A percentile compares a stretch with the other conserved stretches of the same genome.
phyloP scores from a whole-genome alignment of 2,113 vertebrate species.

The Nannobrachium achirus region DNA sequence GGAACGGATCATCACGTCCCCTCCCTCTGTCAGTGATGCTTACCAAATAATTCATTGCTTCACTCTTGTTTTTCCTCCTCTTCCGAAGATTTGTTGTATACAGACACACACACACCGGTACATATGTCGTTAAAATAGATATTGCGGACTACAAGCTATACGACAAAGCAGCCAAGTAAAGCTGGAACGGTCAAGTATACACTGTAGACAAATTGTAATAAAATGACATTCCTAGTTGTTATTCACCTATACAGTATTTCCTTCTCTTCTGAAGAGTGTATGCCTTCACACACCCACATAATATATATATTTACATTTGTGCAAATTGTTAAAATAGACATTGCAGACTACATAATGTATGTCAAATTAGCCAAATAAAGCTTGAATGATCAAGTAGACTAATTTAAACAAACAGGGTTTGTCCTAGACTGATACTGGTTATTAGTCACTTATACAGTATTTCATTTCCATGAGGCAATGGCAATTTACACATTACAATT shows the following conservation, averaged over 20 bases:
- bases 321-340: no score
- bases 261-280: no score
- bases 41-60: slow-evolving; percentile 70
- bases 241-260: no score
- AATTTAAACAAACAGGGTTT: slow-evolving; percentile 41
- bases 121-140: no score
- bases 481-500: slow-evolving; percentile 75
- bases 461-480: slow-evolving; percentile 66
- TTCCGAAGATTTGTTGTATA: slow-evolving; percentile 52
- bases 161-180: no score
- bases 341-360: not conserved
- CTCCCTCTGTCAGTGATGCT: slow-evolving; percentile 34
- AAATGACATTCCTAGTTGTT: no score
- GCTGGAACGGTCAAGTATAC: no score
- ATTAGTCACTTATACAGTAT: slow-evolving; percentile 54
- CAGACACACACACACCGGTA: no score
- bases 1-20: slow-evolving; percentile 24
- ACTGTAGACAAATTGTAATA: no score
- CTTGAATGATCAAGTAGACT: slow-evolving; percentile 26
- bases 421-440: slow-evolving; percentile 43
- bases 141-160: no score
- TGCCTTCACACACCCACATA: no score
- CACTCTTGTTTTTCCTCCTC: slow-evolving; percentile 50
- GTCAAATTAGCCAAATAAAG: slow-evolving; percentile 20
- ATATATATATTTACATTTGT: no score